A percentile compares a stretch with the other conserved stretches of the same genome.
phyloP scores from a whole-genome alignment of 2,113 vertebrate species.

The Catharus fuscescens region DNA sequence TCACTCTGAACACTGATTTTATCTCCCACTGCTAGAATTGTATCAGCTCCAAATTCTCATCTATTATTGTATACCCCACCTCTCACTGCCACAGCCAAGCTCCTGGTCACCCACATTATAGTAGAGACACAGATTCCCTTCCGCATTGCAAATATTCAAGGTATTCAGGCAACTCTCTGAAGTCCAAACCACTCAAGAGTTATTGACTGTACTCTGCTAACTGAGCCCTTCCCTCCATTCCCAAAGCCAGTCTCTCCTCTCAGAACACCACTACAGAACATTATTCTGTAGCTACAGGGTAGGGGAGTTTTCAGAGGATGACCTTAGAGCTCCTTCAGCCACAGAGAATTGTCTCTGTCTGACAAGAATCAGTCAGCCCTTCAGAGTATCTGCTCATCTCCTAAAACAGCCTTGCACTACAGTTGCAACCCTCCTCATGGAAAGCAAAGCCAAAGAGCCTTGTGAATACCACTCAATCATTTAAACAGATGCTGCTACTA shows the following conservation, averaged over 20 bases:
- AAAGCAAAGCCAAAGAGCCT: background rate
- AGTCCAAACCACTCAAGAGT: background rate
- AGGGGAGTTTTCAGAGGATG: slow-evolving; percentile 2
- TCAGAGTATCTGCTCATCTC: background rate
- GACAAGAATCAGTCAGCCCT: background rate
- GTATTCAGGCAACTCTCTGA: background rate
- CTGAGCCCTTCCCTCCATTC: background rate
- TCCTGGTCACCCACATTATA: background rate
- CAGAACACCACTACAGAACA: background rate
- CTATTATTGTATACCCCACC: background rate
- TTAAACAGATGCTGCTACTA: background rate
- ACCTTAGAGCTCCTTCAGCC: background rate
- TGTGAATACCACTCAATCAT: background rate
- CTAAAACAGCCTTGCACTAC: background rate
- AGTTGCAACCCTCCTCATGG: background rate
- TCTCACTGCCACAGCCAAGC: background rate
- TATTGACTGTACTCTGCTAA: background rate
- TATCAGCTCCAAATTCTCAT: background rate
- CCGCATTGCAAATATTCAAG: background rate
- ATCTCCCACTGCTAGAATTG: background rate
- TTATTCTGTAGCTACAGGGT: slow-evolving; percentile 1
- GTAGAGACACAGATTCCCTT: background rate
- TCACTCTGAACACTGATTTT: background rate
- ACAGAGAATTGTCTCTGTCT: background rate
- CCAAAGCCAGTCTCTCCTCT: background rate